phyloP scores from a whole-genome alignment of 2,113 vertebrate genomes.

The Paedocypris sp. region DNA sequence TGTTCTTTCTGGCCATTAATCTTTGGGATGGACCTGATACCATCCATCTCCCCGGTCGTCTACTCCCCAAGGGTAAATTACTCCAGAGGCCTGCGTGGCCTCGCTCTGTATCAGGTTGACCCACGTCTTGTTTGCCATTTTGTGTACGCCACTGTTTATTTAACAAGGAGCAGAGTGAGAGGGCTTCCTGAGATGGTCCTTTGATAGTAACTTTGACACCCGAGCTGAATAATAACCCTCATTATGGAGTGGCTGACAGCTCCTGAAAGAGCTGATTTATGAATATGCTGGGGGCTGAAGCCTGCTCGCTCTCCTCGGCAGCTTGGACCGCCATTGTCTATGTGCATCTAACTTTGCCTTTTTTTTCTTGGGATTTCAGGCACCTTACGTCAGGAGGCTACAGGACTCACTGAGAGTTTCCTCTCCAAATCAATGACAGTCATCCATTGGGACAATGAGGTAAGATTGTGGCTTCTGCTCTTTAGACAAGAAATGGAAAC shows the following conservation, averaged over 20 bases:
- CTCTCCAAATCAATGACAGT: neutral
- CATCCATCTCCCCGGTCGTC: slow-evolving; percentile 89
- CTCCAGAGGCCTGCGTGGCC: slow-evolving; percentile 94
- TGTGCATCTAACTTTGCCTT: slow-evolving; percentile 23
- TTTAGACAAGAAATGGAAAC: neutral
- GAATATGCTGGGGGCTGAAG: slow-evolving; percentile 80
- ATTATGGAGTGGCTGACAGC: slow-evolving; percentile 97
- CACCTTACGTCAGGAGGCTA: neutral
- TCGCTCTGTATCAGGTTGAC: slow-evolving; percentile 95
- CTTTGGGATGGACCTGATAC: slow-evolving; percentile 82
- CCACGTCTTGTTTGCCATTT: slow-evolving; percentile 99
- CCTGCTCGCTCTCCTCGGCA: slow-evolving; percentile 32
- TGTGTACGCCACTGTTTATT: slow-evolving; percentile 99
- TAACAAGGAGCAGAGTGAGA: slow-evolving; percentile 99
- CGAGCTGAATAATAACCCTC: slow-evolving; percentile 99
- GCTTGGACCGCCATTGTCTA: neutral
- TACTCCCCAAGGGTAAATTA: slow-evolving; percentile 96
- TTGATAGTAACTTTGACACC: slow-evolving; percentile 99
- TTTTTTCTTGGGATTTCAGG: neutral
- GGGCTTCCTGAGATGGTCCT: slow-evolving; percentile 85
- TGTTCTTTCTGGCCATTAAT: slow-evolving; percentile 53
- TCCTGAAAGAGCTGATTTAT: slow-evolving; percentile 99
- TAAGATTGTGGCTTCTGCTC: neutral
- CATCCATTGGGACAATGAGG: neutral
- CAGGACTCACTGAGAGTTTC: neutral